Base-by-base conservation (phyloP, 2,797 vertebrate species). In the Esox masquinongy region DNA sequence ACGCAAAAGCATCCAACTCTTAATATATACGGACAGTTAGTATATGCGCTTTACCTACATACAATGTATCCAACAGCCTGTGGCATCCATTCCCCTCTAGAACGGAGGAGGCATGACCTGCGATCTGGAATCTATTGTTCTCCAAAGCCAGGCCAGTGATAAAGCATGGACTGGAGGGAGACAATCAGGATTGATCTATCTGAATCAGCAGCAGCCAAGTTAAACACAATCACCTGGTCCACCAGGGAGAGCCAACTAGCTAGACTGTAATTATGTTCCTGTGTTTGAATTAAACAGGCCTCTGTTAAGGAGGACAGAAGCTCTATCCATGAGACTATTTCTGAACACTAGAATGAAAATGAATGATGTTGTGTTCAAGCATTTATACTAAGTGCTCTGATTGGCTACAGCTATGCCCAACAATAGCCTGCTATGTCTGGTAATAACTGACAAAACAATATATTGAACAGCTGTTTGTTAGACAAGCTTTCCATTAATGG, bases 131-230 rank as follows among this genome's bases (percentile, higher is more conserved):
- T 29, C 61, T 4, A 56, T 64, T 17, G 19, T 6, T 12, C 29
- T 34, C 66, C 31, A 68, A 68, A n/a, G 66, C 8, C 12, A 68
- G 34, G 61, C 16, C 29, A 19, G 66, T 9, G 66, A 68, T 31
- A 34, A 36, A 11, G 16, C 64, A 31, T 34, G 66, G 66, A 68
- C 14, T 31, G 64, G 31, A 68, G 17, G 15, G 66, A 68, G 66
- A 68, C 34, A 68, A 68, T 34, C 31, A 63, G 61, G 61, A 26
- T 26, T 29, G 24, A 39, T 39, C 36, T 39, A 64, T 29, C 26
- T 64, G 61, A 64, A 64, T 56, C 53, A 56, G 53, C 53, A 56
- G 53, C 53, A 22, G 61, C 61, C 24, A 64, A 64, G 61, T 31
- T 64, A 64, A 29, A 64, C 61, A 31, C 61, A 64, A 31, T 64